phyloP scores from a whole-genome alignment of 1,140 invertebrate species.

The Brachionus paranguensis region DNA sequence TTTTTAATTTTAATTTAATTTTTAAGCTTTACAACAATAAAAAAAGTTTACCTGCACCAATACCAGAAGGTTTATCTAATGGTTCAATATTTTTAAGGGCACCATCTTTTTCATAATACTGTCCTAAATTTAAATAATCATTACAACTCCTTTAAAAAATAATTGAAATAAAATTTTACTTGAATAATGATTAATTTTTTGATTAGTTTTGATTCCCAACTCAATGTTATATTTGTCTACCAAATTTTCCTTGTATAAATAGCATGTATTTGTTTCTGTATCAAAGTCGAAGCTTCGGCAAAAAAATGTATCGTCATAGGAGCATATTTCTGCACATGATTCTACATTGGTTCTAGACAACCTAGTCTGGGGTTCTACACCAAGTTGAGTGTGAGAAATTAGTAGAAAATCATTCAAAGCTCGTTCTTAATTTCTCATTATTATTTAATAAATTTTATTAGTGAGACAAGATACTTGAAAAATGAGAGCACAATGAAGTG shows the following conservation, averaged over 20 bases:
- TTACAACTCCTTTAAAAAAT: no score
- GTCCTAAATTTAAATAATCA: background rate
- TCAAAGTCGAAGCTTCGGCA: slow-evolving; percentile 19
- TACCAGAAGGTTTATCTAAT: background rate
- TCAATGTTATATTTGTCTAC: background rate
- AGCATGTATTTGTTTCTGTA: background rate
- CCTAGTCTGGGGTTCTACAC: background rate
- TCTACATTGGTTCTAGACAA: background rate
- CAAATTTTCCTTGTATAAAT: slow-evolving; percentile 23
- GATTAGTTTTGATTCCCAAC: background rate
- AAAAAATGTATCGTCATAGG: slow-evolving; percentile 10
- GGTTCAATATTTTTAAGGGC: background rate
- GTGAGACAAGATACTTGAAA: slow-evolving; percentile 16
- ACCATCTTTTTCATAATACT: slow-evolving; percentile 11
- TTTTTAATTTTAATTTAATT: background rate
- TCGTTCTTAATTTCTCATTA: background rate
- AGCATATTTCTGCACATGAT: slow-evolving; percentile 29
- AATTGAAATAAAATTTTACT: background rate
- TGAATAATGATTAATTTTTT: slow-evolving; percentile 17
- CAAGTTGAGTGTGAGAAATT: background rate
- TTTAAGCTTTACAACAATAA: background rate
- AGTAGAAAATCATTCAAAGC: slow-evolving; percentile 20
- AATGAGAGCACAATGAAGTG: background rate
- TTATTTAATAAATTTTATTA: background rate
- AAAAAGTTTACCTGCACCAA: background rate